Base-by-base conservation (phyloP, 2,888 invertebrate genomes). In the Diaperis boleti region DNA sequence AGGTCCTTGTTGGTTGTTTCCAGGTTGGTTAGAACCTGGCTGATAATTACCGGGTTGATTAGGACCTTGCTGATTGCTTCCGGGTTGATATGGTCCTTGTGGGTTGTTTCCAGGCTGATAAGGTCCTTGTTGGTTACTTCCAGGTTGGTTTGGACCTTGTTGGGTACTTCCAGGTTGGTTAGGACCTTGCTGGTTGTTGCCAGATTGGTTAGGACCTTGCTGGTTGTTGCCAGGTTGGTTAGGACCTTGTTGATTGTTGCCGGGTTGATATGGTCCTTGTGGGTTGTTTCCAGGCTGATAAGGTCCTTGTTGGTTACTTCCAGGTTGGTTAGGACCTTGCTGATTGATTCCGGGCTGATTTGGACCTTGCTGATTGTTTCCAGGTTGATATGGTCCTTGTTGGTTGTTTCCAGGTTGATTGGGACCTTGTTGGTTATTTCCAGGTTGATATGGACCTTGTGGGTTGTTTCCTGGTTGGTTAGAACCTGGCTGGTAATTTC, bases 401-500 rank as follows among this genome's bases (percentile, higher is more conserved):
- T 29, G 60, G n/a, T 35, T 22, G 39, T 45, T 59, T 20, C 44
- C 44, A 13, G 41, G 41, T 44, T 68, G 64, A 10, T 62, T 60
- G 1, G 65, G 56, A 15, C 65, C 64, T 29, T 41, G 39, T 18
- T 41, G 49, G 29, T 49, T 35, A 11, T 44, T 45, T 60, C 65
- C 33, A 54, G 61, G 52, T 20, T 57, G 47, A 41, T 45, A 35
- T 3, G 41, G 55, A 10, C 67, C 66, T 17, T 45, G 39, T 45
- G 26, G 49, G 11, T 49, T 35, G 8, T 44, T 50, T 47, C 49
- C 49, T 10, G 52, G 60, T 22, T 64, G 60, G 7, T 20, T 5
- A 47, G 47, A 20, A 42, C 47, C 59, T 60, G 57, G 59, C 31
- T 69, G 68, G 41, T 47, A 66, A 62, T 14, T 45, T 59, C 65